Base-by-base conservation (phyloP, 37 sponge, comb jelly and placozoan genomes). In the Oopsacas minuta region DNA sequence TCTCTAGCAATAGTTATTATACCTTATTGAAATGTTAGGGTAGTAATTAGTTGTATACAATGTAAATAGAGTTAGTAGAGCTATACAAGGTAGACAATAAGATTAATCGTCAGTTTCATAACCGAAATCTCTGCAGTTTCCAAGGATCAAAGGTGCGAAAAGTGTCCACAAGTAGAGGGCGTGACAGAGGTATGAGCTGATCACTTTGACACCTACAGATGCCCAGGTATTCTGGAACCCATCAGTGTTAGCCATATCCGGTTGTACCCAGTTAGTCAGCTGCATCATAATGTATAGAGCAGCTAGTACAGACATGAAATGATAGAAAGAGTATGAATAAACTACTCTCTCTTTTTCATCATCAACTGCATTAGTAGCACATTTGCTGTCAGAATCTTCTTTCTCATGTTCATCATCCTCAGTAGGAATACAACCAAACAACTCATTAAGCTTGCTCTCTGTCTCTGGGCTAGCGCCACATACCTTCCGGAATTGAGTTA, bases 251-350 rank as follows among this genome's bases (percentile, higher is more conserved):
- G 88, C 90, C 7, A 5, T 5, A 3, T 3, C 3, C 17, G 75
- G 75, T 5, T 25, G 30, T 12, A 61, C 75, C 99, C 99, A 98
- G 88, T 93, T 93, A 83, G 99, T 98, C 25, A 98, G 89, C 52
- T 91, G 93, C 90, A 98, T 89, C 99, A 98, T 98, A 36, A 92
- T 38, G 86, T 91, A 98, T 53, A 98, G 90, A 1, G 90, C 52
- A 0, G 92, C 92, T 36, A 95, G 87, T 87, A 93, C 84, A 88
- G 93, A 92, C 86, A 98, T 83, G 86, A 93, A 92, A 86, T 98
- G 99, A 87, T 93, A 98, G 92, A 98, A 98, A 23, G 96, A 91
- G 88, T 98, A 98, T 61, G 91, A 93, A 89, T 98, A 98, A 0
- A 94, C 92, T 38, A 98, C 99, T 12, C 87, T 39, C 20, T 92